Evolutionary conservation across 2,888 invertebrate species (phyloP), one percentile per base, ranked within the genome.

Genomic region (Polydrusus cervinus): DNA sequence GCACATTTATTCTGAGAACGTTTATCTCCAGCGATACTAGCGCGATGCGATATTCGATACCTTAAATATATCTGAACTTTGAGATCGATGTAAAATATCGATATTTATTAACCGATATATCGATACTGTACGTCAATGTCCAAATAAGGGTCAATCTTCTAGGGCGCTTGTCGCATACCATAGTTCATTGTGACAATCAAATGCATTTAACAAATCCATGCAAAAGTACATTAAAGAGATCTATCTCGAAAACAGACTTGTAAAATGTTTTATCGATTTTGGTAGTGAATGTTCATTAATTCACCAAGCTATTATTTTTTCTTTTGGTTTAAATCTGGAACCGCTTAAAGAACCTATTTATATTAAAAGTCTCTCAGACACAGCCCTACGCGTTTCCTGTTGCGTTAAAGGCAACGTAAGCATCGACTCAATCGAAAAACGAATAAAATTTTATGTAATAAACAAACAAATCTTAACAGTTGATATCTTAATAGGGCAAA

Each of bases 241-340:
- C 34, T 53, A 40, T 5, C 8, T 45, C 8, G 60, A 70, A 70
- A 61, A 70, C 14, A 57, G 10, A 18, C 10, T 8, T 14, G 18
- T 61, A 1, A 8, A 60, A 60, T 69, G 69, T 60, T 69, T 60
- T 14, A 60, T 69, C 9, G 70, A 61, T 62, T 70, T 70, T 20
- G 70, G 70, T 7, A 45, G 70, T 30, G 49, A 62, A 47, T 70
- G 55, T 60, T 69, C 69, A 6, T 18, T 69, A 67, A 67, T 67
- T 34, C 53, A 67, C 25, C 1, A 67, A 53, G 16, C 2, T 16
- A 51, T 67, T 53, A 18, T 65, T 67, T 30, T 53, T 14, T 8
- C 38, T 8, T 53, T 67, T 10, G 10, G 38, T 6, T 53, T 67
- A 67, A 53, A n/a, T 5, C 11, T n/a, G 6, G 25, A 67, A 20